A percentile compares a stretch with the other conserved stretches of the same genome.
Evolutionary conservation across 92 coral and sea anemone species (phyloP).

Genomic region (Actinernus sp.): DNA sequence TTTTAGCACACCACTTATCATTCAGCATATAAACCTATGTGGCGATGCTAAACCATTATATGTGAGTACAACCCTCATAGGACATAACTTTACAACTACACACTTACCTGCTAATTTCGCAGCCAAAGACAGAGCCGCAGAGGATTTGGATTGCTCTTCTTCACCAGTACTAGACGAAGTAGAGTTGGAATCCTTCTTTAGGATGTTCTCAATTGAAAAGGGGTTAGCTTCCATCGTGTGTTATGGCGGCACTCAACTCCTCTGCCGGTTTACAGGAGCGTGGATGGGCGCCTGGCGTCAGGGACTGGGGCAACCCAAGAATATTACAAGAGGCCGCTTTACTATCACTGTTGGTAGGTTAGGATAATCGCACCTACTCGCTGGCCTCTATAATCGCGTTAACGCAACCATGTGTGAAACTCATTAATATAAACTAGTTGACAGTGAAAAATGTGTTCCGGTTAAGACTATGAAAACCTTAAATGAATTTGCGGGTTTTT

Average conservation of each 20-base stretch:
- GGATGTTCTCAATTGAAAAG: constrained; percentile 93
- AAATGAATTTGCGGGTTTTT: constrained; percentile 9
- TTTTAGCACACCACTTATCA: not conserved
- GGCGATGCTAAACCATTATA: not conserved
- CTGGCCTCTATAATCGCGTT: constrained; percentile 40
- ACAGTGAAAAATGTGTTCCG: constrained; percentile 82
- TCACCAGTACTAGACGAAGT: constrained; percentile 6
- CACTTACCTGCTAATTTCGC: constrained; percentile 96
- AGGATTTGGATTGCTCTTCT: constrained; percentile 65
- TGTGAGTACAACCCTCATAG: too few relatives aligned
- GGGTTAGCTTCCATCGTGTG: constrained; percentile 97
- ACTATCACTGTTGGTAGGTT: too few relatives aligned
- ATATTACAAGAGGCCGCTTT: too few relatives aligned
- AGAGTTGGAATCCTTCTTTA: constrained; percentile 58
- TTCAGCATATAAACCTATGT: not conserved
- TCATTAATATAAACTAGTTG: constrained; percentile 41
- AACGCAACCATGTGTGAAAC: constrained; percentile 53
- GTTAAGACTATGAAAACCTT: constrained; percentile 8
- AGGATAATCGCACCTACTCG: constrained; percentile 32
- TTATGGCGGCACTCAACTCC: too few relatives aligned
- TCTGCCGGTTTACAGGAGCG: too few relatives aligned
- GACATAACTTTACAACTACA: not conserved
- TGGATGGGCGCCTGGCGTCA: too few relatives aligned
- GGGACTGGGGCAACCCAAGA: too few relatives aligned
- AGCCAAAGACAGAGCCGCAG: constrained; percentile 91